Conservation (phyloP, 2,888 invertebrate species). For the Polyommatus icarus region DNA sequence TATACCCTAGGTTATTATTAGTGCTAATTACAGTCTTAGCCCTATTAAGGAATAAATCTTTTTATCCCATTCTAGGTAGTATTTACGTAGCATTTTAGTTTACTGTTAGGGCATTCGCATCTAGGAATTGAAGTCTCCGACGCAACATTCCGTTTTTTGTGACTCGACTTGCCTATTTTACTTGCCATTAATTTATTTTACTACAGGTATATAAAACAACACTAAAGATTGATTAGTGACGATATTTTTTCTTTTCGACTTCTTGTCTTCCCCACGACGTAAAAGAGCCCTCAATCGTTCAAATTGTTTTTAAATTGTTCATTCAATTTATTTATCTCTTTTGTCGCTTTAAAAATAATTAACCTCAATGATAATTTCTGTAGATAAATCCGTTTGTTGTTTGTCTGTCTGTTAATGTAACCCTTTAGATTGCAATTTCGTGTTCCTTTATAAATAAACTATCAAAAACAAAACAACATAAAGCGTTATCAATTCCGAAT, state of each 20-base stretch:
- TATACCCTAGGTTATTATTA: slow-evolving; percentile 33
- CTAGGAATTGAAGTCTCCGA: slow-evolving; percentile 10
- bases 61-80: slow-evolving; percentile 27
- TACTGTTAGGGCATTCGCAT: slow-evolving; percentile 18
- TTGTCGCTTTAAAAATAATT: slow-evolving; percentile 17
- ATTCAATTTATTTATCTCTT: slow-evolving; percentile 17
- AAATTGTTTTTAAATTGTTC: slow-evolving; percentile 15
- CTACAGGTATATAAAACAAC: neutral
- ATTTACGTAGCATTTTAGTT: slow-evolving; percentile 17
- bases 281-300: neutral
- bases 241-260: neutral
- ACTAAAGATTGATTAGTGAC: neutral
- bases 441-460: neutral
- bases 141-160: slow-evolving; percentile 1
- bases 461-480: neutral
- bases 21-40: slow-evolving; percentile 28
- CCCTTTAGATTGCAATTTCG: neutral
- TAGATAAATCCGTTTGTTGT: neutral
- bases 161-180: neutral
- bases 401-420: neutral
- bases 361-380: slow-evolving; percentile 6
- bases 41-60: slow-evolving; percentile 31
- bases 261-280: neutral
- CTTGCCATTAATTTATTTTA: neutral
- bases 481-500: neutral